These are phyloP conservation scores for Belonocnema kinseyi DNA, from an alignment of 1,140 invertebrate species.

Conservation along the genomic window DNA sequence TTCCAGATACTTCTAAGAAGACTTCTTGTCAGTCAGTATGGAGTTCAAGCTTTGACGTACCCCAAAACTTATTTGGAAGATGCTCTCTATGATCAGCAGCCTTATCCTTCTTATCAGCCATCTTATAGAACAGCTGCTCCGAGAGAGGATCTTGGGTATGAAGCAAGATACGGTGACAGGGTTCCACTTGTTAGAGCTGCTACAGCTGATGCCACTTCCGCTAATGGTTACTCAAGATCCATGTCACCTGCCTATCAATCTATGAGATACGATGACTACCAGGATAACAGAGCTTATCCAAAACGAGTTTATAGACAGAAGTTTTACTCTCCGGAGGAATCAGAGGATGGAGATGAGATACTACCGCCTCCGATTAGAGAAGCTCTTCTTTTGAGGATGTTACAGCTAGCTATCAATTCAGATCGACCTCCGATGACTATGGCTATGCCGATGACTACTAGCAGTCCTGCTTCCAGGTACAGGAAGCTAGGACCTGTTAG, in stretches of 20 bases:
- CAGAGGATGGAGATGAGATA: slow-evolving; percentile 76
- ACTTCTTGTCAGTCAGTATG: slow-evolving; percentile 70
- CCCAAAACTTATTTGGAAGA: slow-evolving; percentile 71
- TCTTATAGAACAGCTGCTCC: slow-evolving; percentile 58
- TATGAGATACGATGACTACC: slow-evolving; percentile 76
- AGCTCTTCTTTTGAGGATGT: slow-evolving; percentile 81
- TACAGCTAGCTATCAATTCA: slow-evolving; percentile 82
- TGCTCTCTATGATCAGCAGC: slow-evolving; percentile 71
- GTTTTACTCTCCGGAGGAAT: slow-evolving; percentile 64
- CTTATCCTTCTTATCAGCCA: slow-evolving; percentile 66
- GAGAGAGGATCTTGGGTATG: slow-evolving; percentile 72
- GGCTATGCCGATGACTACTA: slow-evolving; percentile 55
- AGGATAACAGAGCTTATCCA: slow-evolving; percentile 63
- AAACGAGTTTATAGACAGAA: slow-evolving; percentile 72
- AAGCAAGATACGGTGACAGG: slow-evolving; percentile 61
- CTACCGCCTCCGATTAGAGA: slow-evolving; percentile 81
- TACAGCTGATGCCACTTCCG: neutral
- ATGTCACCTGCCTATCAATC: slow-evolving; percentile 64
- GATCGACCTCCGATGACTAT: slow-evolving; percentile 74
- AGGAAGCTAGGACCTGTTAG: slow-evolving; percentile 68
- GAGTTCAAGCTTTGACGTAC: slow-evolving; percentile 67
- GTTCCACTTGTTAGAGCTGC: slow-evolving; percentile 64
- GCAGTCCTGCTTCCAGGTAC: slow-evolving; percentile 61
- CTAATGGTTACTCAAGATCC: slow-evolving; percentile 46
- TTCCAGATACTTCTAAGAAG: slow-evolving; percentile 67